These are phyloP conservation scores for Cephus cinctus DNA, from an alignment of 1,140 invertebrate species.

Conservation along the genomic window DNA sequence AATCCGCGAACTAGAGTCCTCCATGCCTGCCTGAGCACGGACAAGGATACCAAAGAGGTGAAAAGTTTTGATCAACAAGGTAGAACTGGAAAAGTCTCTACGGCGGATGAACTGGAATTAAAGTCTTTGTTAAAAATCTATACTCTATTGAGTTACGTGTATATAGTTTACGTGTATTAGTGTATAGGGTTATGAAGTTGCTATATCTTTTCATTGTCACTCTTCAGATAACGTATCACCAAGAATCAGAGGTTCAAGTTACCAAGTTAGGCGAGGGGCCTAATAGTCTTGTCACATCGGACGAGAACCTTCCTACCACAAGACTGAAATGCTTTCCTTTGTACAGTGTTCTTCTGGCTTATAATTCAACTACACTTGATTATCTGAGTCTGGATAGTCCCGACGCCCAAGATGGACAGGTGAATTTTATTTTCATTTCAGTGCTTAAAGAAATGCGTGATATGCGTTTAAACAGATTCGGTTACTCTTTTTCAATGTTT, in stretches of 20 bases:
- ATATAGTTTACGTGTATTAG: neutral
- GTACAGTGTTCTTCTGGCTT: constrained; percentile 75
- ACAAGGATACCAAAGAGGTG: constrained; percentile 73
- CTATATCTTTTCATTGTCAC: constrained; percentile 13
- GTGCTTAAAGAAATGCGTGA: too few species aligned
- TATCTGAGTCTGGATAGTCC: constrained; percentile 68
- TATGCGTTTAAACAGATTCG: too few species aligned
- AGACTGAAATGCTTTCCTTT: constrained; percentile 83
- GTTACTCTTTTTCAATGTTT: neutral
- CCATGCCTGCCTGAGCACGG: constrained; percentile 73
- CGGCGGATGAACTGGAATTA: too few species aligned
- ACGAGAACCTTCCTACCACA: constrained; percentile 56
- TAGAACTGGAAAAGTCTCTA: too few species aligned
- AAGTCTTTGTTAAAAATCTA: too few species aligned
- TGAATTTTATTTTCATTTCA: too few species aligned
- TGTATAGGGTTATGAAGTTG: neutral
- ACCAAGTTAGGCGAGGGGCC: constrained; percentile 59
- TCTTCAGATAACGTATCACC: constrained; percentile 62
- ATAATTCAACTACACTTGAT: constrained; percentile 69
- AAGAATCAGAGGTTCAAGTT: constrained; percentile 61
- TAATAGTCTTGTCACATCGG: constrained; percentile 53
- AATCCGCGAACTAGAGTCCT: constrained; percentile 61
- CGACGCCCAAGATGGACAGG: constrained; percentile 43
- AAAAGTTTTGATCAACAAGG: too few species aligned
- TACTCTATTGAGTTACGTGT: neutral